Conservation (phyloP, 2,113 vertebrate genomes). For the Hydropotes inermis region DNA sequence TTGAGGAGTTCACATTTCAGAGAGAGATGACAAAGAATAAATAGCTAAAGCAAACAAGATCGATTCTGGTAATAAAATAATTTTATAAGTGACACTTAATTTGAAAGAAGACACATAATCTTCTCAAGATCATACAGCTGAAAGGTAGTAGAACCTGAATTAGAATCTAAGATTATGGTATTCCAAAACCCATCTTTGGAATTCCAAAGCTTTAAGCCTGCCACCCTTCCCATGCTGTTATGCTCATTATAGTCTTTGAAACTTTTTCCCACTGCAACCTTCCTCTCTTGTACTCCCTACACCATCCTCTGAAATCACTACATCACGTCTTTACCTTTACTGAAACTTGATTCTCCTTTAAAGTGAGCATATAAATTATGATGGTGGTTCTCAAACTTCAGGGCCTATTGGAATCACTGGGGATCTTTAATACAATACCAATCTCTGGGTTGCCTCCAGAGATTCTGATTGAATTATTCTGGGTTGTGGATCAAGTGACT, state of each 20-base stretch:
- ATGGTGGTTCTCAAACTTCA: background rate
- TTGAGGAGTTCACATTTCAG: background rate
- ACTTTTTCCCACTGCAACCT: background rate
- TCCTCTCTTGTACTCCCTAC: background rate
- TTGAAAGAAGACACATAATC: background rate
- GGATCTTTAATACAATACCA: background rate
- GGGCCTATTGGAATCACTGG: background rate
- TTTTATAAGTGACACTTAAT: background rate
- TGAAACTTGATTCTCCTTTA: background rate
- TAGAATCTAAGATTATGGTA: background rate
- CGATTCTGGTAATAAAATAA: background rate
- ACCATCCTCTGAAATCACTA: conserved; percentile 8
- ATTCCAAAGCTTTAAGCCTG: background rate
- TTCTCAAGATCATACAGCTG: background rate
- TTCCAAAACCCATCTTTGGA: background rate
- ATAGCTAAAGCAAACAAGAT: background rate
- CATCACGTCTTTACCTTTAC: background rate
- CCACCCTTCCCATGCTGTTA: background rate
- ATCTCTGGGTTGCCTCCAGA: background rate
- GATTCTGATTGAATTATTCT: conserved; percentile 1
- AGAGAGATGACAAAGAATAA: background rate
- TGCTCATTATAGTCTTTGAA: background rate
- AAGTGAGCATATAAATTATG: background rate
- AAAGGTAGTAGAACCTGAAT: background rate
- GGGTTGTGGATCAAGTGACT: background rate